These are phyloP conservation scores for Idaea aversata DNA, from an alignment of 2,888 invertebrate genomes.

Conservation along the genomic window DNA sequence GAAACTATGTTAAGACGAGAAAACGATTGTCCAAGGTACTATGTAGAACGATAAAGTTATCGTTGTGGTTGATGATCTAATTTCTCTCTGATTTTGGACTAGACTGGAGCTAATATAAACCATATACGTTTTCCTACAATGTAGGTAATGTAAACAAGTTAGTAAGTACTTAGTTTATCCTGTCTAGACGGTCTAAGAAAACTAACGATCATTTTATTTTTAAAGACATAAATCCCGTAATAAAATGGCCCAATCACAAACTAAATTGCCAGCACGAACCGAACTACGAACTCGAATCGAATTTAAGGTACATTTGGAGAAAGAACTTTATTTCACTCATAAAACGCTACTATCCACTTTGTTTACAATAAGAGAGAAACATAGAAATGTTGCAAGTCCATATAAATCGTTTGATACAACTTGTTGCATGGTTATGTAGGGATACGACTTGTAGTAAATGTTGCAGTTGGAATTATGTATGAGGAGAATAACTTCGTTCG, in stretches of 20 bases:
- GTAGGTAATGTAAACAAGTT: background rate
- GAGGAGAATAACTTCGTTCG: background rate
- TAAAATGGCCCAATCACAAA: background rate
- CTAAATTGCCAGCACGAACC: background rate
- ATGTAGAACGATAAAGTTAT: no score
- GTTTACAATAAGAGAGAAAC: constrained; percentile 24
- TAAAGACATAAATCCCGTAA: constrained; percentile 3
- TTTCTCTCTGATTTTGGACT: background rate
- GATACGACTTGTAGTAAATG: background rate
- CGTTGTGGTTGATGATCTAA: no score
- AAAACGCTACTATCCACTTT: constrained; percentile 24
- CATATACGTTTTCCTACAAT: background rate
- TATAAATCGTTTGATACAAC: constrained; percentile 19
- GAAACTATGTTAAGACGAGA: no score
- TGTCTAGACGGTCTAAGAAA: background rate
- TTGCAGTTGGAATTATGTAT: background rate
- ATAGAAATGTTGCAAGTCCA: constrained; percentile 18
- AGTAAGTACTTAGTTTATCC: background rate
- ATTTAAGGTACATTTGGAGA: background rate
- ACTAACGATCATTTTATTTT: constrained; percentile 10
- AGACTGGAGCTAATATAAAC: background rate
- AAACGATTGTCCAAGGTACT: no score
- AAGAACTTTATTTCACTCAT: constrained; percentile 11
- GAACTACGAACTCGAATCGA: background rate
- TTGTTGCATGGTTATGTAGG: constrained; percentile 13